Percentiles rank a stretch among this genome's conserved stretches.
Evolutionary conservation across 2,113 vertebrate species (phyloP).

Genomic region (Daphoenositta chrysoptera): DNA sequence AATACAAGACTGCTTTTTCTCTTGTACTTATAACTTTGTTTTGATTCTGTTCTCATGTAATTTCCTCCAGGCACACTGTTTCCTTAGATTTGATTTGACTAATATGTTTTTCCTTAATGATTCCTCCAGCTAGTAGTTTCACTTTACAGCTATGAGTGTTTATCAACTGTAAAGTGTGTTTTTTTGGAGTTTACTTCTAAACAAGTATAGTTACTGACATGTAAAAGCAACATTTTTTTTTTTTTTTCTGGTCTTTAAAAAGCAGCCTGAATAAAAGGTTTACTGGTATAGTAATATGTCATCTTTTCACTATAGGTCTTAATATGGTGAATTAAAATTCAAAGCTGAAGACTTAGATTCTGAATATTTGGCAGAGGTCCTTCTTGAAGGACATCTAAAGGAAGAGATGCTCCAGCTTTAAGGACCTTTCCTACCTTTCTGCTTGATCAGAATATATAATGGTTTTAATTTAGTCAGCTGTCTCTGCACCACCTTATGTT

Average conservation of each 20-base stretch:
- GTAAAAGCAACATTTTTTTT: neutral
- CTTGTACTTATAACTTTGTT: slow-evolving; percentile 39
- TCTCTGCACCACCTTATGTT: neutral
- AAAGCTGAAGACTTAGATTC: neutral
- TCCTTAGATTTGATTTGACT: slow-evolving; percentile 44
- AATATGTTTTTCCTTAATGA: neutral
- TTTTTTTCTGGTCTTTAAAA: neutral
- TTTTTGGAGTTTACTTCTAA: neutral
- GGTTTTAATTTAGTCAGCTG: neutral
- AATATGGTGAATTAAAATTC: neutral
- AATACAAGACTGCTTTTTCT: slow-evolving; percentile 4
- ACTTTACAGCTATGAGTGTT: slow-evolving; percentile 35
- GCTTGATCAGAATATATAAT: neutral
- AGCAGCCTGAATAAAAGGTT: neutral
- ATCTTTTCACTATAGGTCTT: neutral
- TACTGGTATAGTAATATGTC: neutral
- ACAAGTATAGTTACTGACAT: neutral
- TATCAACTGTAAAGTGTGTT: neutral
- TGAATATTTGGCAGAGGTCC: neutral
- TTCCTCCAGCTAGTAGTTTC: neutral
- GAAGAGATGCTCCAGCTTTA: neutral
- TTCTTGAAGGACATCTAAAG: neutral
- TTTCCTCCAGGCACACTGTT: slow-evolving; percentile 48
- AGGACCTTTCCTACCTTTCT: neutral
- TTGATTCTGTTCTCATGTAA: slow-evolving; percentile 41